Base-by-base conservation (phyloP, 2,797 vertebrate genomes). In the Distichodus sexfasciatus region DNA sequence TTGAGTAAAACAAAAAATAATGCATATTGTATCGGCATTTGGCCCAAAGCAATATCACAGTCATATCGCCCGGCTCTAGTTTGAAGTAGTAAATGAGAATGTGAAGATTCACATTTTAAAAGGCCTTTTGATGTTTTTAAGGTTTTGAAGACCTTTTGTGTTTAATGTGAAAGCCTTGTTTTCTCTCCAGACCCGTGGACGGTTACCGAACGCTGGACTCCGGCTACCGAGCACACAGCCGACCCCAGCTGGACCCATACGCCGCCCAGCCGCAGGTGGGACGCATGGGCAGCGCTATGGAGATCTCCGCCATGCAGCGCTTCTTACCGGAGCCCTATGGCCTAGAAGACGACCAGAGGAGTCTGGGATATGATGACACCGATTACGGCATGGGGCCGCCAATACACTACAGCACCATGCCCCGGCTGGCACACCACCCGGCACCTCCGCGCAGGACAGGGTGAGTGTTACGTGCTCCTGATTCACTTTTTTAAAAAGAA, bases 341-440 rank as follows among this genome's bases (percentile, higher is more conserved):
- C 44, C 83, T 98, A 66, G 96, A 97, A 81, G 96, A 97, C 0
- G 96, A 98, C 81, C 95, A 96, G 76, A 93, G 94, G 75, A 98
- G 96, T 35, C 77, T 95, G 79, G 95, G 94, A 66, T 97, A 91
- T 0, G 95, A 98, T 2, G 96, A 97, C 0, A 85, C 94, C 1
- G 96, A 98, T 80, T 97, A 96, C 0, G 92, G 95, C 76, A 87
- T 97, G 87, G 90, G 82, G 17, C 84, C 79, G 71, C 81, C 92
- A 0, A 59, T 90, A 46, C 94, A 96, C 84, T 98, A 93, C 1
- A 91, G 94, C 87, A 96, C 95, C 0, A 90, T 94, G 76, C 92
- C 94, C 4, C 92, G 92, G 10, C 86, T 89, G 75, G 81, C 38
- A 74, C 92, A 29, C 82, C 85, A 0, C 76, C 89, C 17, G 19